These are phyloP conservation scores for Abramis brama DNA, from an alignment of 2,113 vertebrate species.

Conservation along the genomic window DNA sequence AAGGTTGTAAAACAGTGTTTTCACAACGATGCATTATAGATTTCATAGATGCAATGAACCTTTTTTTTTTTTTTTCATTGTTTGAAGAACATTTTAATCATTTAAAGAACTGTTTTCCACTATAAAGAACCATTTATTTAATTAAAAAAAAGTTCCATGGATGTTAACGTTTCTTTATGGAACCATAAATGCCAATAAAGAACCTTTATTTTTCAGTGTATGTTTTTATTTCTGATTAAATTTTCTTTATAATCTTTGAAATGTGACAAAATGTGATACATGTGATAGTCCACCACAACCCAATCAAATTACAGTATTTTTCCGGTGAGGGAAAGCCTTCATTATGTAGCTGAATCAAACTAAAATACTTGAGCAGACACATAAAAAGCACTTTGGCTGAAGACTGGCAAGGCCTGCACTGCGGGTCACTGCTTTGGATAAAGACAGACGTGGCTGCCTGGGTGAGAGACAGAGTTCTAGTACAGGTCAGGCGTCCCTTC, in stretches of 20 bases:
- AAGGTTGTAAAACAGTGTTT: no score
- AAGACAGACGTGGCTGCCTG: constrained; percentile 62
- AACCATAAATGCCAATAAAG: no score
- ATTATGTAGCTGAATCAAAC: neutral
- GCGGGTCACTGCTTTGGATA: constrained; percentile 66
- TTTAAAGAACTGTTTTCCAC: no score
- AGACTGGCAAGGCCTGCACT: constrained; percentile 53
- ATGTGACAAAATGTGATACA: neutral
- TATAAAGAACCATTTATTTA: no score
- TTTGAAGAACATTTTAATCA: no score
- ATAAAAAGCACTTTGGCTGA: neutral
- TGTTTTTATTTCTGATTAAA: no score
- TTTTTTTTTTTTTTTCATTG: no score
- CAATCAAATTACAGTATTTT: neutral
- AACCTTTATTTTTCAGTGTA: no score
- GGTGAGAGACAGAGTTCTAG: constrained; percentile 60
- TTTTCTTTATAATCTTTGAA: neutral
- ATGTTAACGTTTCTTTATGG: no score
- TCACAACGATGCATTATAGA: no score
- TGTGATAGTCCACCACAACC: neutral
- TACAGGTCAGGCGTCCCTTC: constrained; percentile 61
- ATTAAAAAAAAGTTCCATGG: no score
- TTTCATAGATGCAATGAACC: no score
- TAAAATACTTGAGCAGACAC: neutral
- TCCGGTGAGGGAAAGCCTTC: neutral